phyloP scores from a whole-genome alignment of 2,113 vertebrate species.

The Ammospiza caudacuta region DNA sequence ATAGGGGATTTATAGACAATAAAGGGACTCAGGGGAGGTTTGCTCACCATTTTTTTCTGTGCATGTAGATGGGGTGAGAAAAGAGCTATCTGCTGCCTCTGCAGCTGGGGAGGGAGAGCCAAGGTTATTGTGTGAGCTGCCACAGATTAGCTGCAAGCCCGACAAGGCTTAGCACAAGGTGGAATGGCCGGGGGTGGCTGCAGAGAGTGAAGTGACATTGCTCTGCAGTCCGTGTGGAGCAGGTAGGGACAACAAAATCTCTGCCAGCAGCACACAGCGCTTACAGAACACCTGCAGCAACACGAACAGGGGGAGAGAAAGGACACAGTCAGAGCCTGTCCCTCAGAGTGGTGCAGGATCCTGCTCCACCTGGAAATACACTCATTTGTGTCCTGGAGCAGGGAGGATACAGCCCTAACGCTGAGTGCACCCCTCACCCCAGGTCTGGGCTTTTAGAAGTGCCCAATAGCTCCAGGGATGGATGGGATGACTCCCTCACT shows the following conservation, averaged over 20 bases:
- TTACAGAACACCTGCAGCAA: not conserved
- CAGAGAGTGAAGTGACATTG: not conserved
- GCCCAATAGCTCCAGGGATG: not conserved
- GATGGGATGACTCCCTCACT: not conserved
- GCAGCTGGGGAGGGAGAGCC: not conserved
- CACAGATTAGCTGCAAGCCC: conserved; percentile 11
- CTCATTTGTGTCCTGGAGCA: not conserved
- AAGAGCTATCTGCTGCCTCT: not conserved
- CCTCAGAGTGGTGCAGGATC: not conserved
- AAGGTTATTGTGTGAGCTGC: not conserved
- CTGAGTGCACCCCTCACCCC: not conserved
- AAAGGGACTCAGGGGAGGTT: not conserved
- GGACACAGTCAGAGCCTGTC: not conserved
- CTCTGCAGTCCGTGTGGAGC: not conserved
- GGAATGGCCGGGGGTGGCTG: not conserved
- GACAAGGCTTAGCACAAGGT: not conserved
- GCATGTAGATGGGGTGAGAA: not conserved
- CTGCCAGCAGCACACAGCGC: not conserved
- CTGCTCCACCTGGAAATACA: not conserved
- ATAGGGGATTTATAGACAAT: not conserved
- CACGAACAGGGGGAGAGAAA: not conserved
- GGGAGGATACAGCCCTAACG: not conserved
- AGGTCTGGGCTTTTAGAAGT: not conserved
- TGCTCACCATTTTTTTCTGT: not conserved
- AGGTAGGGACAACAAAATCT: accelerated